Evolutionary conservation across 2,888 invertebrate species (phyloP).

Genomic region (Meteorus colon): DNA sequence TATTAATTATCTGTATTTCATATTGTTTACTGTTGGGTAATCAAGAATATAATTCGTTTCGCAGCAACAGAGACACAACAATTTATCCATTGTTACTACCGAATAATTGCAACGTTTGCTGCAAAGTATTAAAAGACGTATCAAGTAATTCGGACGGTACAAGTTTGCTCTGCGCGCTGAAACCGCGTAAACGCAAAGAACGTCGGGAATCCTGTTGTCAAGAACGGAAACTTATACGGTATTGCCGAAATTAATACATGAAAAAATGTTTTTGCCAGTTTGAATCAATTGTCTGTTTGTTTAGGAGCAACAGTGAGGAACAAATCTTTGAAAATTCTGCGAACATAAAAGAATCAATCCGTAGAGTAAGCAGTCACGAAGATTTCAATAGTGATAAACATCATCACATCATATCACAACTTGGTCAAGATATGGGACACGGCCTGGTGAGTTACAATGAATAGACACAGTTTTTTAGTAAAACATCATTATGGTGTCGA

Average conservation of each 20-base stretch:
- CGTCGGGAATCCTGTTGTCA: conserved; percentile 76
- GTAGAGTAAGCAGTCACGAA: conserved; percentile 80
- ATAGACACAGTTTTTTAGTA: background rate
- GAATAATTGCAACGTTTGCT: conserved; percentile 64
- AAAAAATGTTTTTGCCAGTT: background rate
- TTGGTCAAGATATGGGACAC: conserved; percentile 70
- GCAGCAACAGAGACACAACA: conserved; percentile 66
- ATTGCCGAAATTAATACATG: conserved; percentile 28
- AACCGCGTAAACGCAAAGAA: conserved; percentile 78
- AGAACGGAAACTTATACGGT: conserved; percentile 70
- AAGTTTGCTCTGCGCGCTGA: conserved; percentile 76
- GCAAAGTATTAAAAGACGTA: conserved; percentile 68
- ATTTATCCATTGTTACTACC: conserved; percentile 62
- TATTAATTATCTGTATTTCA: background rate
- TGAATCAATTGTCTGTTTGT: conserved; percentile 29
- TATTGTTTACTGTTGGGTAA: background rate
- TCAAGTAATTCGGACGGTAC: conserved; percentile 75
- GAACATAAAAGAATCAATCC: conserved; percentile 67
- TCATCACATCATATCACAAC: conserved; percentile 64
- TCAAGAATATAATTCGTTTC: conserved; percentile 47
- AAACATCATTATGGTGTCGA: background rate
- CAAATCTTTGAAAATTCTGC: conserved; percentile 64
- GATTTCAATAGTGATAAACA: conserved; percentile 75
- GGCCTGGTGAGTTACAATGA: conserved; percentile 66
- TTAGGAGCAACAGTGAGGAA: conserved; percentile 70